Evolutionary conservation across 2,113 vertebrate genomes (phyloP).

Genomic region (Hiodon alosoides): DNA sequence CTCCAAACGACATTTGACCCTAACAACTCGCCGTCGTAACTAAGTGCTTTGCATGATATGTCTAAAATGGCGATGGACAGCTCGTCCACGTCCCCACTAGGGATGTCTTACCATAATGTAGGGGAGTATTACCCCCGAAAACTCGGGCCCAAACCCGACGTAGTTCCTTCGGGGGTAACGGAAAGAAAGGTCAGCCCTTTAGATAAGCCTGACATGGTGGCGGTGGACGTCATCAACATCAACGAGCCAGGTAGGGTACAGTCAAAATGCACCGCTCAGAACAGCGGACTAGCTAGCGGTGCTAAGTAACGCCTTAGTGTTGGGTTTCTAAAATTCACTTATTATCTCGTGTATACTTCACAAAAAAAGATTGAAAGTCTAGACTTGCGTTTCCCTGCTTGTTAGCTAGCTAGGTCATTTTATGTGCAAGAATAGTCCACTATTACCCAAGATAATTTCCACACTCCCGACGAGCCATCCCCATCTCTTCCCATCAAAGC

Average conservation of each 20-base stretch:
- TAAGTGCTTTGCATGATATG: constrained; percentile 28
- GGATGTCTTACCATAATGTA: constrained; percentile 49
- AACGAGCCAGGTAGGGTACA: constrained; percentile 50
- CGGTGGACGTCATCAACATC: constrained; percentile 63
- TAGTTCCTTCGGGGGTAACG: constrained; percentile 67
- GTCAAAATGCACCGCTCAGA: not conserved
- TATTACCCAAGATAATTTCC: too few relatives aligned
- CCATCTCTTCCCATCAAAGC: too few relatives aligned
- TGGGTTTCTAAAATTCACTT: not conserved
- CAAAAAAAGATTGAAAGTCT: too few relatives aligned
- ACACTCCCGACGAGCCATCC: too few relatives aligned
- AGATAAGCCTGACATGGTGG: constrained; percentile 69
- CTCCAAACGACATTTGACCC: not conserved
- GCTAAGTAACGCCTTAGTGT: not conserved
- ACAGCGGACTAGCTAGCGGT: not conserved
- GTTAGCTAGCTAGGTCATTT: constrained; percentile 13
- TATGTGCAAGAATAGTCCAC: too few relatives aligned
- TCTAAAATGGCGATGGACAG: constrained; percentile 60
- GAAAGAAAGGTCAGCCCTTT: constrained; percentile 61
- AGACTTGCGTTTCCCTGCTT: too few relatives aligned
- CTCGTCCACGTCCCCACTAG: constrained; percentile 60
- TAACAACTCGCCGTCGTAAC: not conserved
- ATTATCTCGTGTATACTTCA: too few relatives aligned
- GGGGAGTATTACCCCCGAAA: constrained; percentile 67
- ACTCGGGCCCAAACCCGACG: constrained; percentile 67